A percentile compares a stretch with the other conserved stretches of the same genome.
Conservation (phyloP, 2,888 invertebrate genomes). For the Mylabris sibirica region DNA sequence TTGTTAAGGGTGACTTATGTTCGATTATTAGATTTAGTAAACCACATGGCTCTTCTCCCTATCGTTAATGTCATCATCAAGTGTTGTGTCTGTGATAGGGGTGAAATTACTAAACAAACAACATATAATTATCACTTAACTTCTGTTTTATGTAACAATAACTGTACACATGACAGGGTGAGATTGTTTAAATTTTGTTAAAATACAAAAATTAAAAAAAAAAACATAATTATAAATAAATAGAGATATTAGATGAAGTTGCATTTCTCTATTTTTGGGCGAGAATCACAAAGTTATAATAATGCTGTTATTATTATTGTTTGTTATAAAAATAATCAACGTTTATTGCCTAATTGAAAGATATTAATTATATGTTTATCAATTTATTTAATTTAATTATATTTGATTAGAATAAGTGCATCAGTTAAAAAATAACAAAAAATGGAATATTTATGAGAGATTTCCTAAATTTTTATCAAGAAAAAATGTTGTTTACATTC, state of each 20-base stretch:
- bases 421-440: not conserved
- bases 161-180: not conserved
- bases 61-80: constrained; percentile 23
- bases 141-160: constrained; percentile 21
- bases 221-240: not conserved
- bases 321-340: not conserved
- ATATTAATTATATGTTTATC: constrained; percentile 5
- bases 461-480: not conserved
- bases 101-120: constrained; percentile 26
- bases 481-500: not conserved
- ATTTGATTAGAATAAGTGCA: not conserved
- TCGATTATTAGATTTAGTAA: constrained; percentile 11
- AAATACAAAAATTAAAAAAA: too few species aligned
- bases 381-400: constrained; percentile 6
- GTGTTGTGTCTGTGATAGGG: constrained; percentile 17
- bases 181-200: not conserved
- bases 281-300: not conserved
- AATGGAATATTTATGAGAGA: not conserved
- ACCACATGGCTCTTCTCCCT: constrained; percentile 21
- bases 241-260: not conserved
- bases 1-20: constrained; percentile 26
- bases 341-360: constrained; percentile 13
- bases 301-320: not conserved
- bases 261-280: not conserved
- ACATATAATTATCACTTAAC: constrained; percentile 22